phyloP scores from a whole-genome alignment of 92 coral and sea anemone genomes.

The Epizoanthus ramosus region DNA sequence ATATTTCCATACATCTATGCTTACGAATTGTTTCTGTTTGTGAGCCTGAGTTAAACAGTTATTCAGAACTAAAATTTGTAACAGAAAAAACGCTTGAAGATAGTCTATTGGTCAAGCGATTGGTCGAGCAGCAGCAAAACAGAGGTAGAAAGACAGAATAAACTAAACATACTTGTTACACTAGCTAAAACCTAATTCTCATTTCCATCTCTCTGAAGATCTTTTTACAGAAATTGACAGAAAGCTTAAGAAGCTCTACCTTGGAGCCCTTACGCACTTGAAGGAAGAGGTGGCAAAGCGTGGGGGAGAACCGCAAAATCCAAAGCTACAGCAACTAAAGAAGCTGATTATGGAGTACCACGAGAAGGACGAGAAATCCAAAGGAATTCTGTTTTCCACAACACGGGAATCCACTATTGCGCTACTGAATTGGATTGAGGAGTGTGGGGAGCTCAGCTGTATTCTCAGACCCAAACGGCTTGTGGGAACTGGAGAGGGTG shows the following conservation, averaged over 20 bases:
- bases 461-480: conserved; percentile 58
- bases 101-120: too few species aligned
- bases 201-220: conserved; percentile 21
- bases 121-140: too few species aligned
- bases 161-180: too few species aligned
- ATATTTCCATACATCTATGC: too few species aligned
- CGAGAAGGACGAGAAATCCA: conserved; percentile 34
- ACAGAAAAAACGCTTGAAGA: too few species aligned
- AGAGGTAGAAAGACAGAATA: background rate
- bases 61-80: too few species aligned
- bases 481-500: conserved; percentile 71
- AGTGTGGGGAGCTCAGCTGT: conserved; percentile 40
- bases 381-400: conserved; percentile 70
- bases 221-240: conserved; percentile 35
- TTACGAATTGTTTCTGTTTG: too few species aligned
- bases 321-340: conserved; percentile 52
- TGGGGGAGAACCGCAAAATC: conserved; percentile 51
- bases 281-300: background rate
- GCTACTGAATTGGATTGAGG: conserved; percentile 64
- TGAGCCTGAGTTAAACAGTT: too few species aligned
- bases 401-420: conserved; percentile 65
- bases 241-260: conserved; percentile 38
- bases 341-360: conserved; percentile 42
- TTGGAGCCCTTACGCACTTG: conserved; percentile 21
- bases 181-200: too few species aligned